Base-by-base conservation (phyloP, 2,888 invertebrate species). In the Euzophera pinguis region DNA sequence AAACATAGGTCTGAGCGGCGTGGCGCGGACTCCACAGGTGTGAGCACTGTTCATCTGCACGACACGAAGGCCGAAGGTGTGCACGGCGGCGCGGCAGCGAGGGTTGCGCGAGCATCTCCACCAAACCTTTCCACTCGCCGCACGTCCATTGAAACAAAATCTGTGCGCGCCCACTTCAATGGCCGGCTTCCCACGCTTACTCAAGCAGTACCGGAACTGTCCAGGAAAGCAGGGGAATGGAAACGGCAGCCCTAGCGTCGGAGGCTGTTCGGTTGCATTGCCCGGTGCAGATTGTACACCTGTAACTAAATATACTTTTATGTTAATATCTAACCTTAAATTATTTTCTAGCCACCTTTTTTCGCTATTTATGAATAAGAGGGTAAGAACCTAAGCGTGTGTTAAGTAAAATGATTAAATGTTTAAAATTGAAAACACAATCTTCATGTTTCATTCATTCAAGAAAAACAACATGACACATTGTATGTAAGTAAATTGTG, bases 41-140 rank as follows among this genome's bases (percentile, higher is more conserved):
- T 90, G 89, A 1, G 89, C 84, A 63, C 89, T 90, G 67, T 90
- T 90, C 88, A 90, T 89, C 62, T 90, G 89, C 48, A 90, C 90
- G 45, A 90, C 89, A 47, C 89, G 79, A 50, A 89, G 63, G 1
- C 90, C 90, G 62, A 90, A 89, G 8, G 90, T 90, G 68, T 90
- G 90, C 7, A 90, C 89, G 12, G 90, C 90, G 49, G 90, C 90
- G 17, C 90, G 76, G 62, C 90, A 90, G 32, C 90, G 85, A 0
- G 90, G 90, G 67, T 90, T 90, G 37, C 90, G 75, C 47, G 89
- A 89, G 62, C 90, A 90, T 0, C 90, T 80, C 90, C 90, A 90
- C 90, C 90, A 89, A 32, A 90, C 89, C 66, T 90, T 90, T 53
- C 89, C 90, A 58, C 89, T 88, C 22, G 89, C 90, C 4, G 90